These are phyloP conservation scores for Actinia equina DNA, from an alignment of 64 coral and sea anemone genomes.

Conservation along the genomic window DNA sequence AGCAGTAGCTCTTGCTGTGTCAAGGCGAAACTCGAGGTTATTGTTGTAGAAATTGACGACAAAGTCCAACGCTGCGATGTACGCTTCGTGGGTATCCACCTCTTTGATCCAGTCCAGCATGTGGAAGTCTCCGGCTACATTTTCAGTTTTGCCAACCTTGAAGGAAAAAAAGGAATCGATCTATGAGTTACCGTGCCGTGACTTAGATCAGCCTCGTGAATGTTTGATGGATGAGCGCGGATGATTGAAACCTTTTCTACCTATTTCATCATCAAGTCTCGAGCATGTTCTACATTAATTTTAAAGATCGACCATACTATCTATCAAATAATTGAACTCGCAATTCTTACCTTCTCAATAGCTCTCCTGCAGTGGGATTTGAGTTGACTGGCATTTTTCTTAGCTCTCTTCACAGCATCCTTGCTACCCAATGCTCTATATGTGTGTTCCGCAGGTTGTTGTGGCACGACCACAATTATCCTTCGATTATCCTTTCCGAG, in stretches of 20 bases:
- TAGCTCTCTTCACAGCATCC: conserved; percentile 67
- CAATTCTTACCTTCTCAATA: conserved; percentile 47
- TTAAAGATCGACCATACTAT: background rate
- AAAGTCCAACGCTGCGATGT: conserved; percentile 33
- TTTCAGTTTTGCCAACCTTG: background rate
- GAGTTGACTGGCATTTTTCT: conserved; percentile 49
- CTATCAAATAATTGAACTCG: background rate
- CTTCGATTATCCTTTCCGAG: conserved; percentile 44
- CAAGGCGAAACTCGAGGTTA: conserved; percentile 42
- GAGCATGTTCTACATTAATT: no score
- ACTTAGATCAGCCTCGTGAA: no score
- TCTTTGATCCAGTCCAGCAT: conserved; percentile 47
- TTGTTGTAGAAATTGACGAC: conserved; percentile 46
- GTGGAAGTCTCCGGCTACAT: conserved; percentile 38
- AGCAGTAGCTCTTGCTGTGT: conserved; percentile 44
- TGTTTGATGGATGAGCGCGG: no score
- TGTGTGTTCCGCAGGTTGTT: conserved; percentile 60
- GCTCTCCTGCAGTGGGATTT: conserved; percentile 53
- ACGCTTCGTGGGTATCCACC: conserved; percentile 47
- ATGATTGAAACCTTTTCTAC: background rate
- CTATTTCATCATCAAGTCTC: no score
- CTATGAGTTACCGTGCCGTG: no score
- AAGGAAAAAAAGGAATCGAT: no score
- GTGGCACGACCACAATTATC: conserved; percentile 42
- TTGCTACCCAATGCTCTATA: conserved; percentile 64